Evolutionary conservation across 1,140 invertebrate species (phyloP), one percentile per base, ranked within the genome.

Genomic region (Tribolium madens): DNA sequence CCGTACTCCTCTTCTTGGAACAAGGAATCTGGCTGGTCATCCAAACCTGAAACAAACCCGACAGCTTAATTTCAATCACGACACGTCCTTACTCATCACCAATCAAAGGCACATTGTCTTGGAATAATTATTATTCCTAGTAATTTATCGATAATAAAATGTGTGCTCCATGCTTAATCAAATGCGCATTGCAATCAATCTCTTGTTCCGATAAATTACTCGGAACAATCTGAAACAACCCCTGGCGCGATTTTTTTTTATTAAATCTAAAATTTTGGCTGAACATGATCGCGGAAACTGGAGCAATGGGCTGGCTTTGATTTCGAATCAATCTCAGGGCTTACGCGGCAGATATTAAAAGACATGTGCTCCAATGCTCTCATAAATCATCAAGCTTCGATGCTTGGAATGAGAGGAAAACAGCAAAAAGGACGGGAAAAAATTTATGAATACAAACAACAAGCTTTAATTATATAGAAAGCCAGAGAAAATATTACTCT

Each of bases 1-100:
- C 76, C 79, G 78, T 76, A 79, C 76, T 80, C 81, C 36, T 82
- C 79, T 52, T 81, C 79, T 73, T 80, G 81, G 60, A 74, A 79
- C 53, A 82, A 70, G 42, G 81, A 82, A 68, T 82, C 79, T 15
- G 81, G 77, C 57, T 80, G 81, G 71, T 82, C 79, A 36, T 80
- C 79, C 53, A 53, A 64, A 10, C 48, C 71, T 73, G 71, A 33
- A 73, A 73, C 71, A 73, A 73, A 33, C n/a, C 47, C 17, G 46
- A 52, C 42, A 73, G 9, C 42, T 73, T 73, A 73, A 50, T 73
- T 73, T 73, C 46, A 72, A 72, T 72, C 47, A 31, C 18, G 12
- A 64, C 57, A 64, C 26, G 26, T 33, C 31, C n/a, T 3, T 17
- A 57, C 52, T 14, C 50, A 9, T 9, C 50, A 21, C 12, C 48